A percentile compares a stretch with the other conserved stretches of the same genome.
These are phyloP conservation scores for Stichopus chloronotus DNA, from an alignment of 35 echinoderm and acorn worm species.

Conservation along the genomic window DNA sequence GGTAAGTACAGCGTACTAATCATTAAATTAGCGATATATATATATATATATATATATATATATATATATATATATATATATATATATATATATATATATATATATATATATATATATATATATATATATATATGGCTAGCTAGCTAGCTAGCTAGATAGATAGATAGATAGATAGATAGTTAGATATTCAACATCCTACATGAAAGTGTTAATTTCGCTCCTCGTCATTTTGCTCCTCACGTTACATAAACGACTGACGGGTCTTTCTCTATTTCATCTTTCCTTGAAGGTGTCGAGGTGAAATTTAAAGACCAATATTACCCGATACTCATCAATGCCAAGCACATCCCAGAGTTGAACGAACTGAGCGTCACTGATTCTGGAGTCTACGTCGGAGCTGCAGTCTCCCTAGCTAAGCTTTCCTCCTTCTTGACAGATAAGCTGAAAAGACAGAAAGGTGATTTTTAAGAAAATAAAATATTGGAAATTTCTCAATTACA, in stretches of 20 bases:
- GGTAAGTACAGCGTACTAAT: slow-evolving; percentile 26
- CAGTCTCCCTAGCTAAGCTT: slow-evolving; percentile 73
- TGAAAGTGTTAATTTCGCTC: no score
- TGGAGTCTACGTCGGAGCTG: slow-evolving; percentile 70
- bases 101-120: no score
- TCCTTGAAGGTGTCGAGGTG: slow-evolving; percentile 78
- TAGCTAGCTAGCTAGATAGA: no score
- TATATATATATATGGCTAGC: no score
- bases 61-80: neutral
- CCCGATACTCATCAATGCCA: slow-evolving; percentile 63
- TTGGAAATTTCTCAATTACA: no score
- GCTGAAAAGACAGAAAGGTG: slow-evolving; percentile 73
- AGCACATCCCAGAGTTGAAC: slow-evolving; percentile 79
- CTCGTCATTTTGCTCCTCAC: no score
- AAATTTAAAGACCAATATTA: slow-evolving; percentile 94
- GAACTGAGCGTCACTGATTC: slow-evolving; percentile 43
- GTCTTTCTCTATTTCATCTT: no score
- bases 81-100: neutral
- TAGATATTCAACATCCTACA: no score
- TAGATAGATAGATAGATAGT: no score
- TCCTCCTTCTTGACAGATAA: slow-evolving; percentile 61
- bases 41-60: neutral
- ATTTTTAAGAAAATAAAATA: neutral
- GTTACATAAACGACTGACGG: no score
- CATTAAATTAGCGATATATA: neutral